These are phyloP conservation scores for Axis porcinus DNA, from an alignment of 2,113 vertebrate genomes.

Conservation along the genomic window DNA sequence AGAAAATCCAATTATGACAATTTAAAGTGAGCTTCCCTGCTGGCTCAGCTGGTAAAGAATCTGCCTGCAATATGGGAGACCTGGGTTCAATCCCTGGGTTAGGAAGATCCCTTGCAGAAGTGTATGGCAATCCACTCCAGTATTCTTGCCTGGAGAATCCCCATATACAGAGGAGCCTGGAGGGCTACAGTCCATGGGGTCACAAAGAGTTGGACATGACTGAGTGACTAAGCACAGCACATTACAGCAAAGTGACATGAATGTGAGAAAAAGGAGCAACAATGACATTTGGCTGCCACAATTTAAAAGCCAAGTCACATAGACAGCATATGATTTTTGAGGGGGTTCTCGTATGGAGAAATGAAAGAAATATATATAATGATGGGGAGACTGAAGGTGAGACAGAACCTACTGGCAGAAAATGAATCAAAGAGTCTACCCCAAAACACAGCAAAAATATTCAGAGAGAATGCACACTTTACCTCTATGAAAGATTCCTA, in stretches of 20 bases:
- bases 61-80: not conserved
- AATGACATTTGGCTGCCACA: not conserved
- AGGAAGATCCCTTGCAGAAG: not conserved
- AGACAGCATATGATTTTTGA: not conserved
- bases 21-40: not conserved
- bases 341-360: not conserved
- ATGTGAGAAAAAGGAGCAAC: not conserved
- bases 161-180: not conserved
- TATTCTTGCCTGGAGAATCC: not conserved
- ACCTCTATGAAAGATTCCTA: not conserved
- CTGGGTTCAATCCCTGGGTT: not conserved
- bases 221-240: not conserved
- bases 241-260: not conserved
- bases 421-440: not conserved
- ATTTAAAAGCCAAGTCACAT: not conserved
- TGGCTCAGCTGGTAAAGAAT: not conserved
- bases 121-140: not conserved
- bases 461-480: not conserved
- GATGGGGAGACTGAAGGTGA: not conserved
- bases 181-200: not conserved
- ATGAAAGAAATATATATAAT: conserved; percentile 7
- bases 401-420: not conserved
- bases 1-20: not conserved
- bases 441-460: not conserved
- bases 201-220: not conserved